Conservation (phyloP, 2,797 vertebrate species). For the Peromyscus aztecus region DNA sequence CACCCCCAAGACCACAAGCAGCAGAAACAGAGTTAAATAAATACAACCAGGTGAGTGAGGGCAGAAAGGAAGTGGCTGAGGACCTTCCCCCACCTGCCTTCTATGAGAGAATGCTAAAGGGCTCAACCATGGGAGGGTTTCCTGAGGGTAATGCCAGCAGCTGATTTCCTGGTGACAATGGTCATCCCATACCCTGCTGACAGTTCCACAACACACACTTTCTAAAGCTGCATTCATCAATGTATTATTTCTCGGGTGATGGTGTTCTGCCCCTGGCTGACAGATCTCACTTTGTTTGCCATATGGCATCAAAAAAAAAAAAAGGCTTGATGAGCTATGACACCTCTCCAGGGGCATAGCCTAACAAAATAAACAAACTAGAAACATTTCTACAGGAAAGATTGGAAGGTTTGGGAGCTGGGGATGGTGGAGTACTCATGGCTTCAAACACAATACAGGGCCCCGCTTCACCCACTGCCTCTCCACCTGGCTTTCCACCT, state of each 20-base stretch:
- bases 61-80: no score
- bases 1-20: not conserved
- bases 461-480: conserved; percentile 85
- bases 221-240: not conserved
- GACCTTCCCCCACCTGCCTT: no score
- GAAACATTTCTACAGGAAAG: not conserved
- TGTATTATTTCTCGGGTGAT: not conserved
- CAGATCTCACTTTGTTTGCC: not conserved
- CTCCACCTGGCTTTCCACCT: conserved; percentile 89
- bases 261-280: not conserved
- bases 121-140: no score
- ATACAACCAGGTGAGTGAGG: no score
- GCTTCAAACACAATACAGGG: not conserved
- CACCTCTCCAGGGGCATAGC: not conserved
- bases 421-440: not conserved
- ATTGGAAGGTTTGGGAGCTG: no score
- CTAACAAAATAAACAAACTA: not conserved
- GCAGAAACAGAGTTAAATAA: not conserved
- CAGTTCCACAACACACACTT: no score
- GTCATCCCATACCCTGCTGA: not conserved
- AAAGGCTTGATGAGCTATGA: not conserved
- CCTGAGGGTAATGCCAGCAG: not conserved
- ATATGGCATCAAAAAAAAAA: not conserved
- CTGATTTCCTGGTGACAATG: not conserved
- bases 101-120: not conserved